Percentiles rank a stretch among this genome's conserved stretches.
Evolutionary conservation across 2,797 vertebrate species (phyloP).

Genomic region (Takifugu ocellatus): DNA sequence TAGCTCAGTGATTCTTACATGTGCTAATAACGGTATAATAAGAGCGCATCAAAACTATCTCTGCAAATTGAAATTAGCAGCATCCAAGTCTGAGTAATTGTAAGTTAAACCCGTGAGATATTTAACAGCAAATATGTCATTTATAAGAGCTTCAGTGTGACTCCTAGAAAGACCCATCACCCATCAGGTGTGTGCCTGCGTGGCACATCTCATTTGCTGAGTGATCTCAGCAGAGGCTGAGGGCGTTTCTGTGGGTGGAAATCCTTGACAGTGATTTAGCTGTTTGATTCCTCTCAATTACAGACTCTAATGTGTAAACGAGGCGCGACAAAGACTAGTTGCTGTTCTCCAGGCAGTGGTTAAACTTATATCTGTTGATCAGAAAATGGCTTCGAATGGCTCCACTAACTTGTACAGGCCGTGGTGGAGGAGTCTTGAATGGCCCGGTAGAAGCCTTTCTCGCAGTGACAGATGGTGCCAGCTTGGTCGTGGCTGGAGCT

Average conservation of each 20-base stretch:
- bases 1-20: too few relatives aligned
- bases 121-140: background rate
- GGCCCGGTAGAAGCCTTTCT: constrained; percentile 92
- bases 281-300: too few relatives aligned
- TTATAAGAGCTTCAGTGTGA: background rate
- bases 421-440: constrained; percentile 90
- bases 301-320: too few relatives aligned
- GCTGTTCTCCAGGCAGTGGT: too few relatives aligned
- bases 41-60: constrained; percentile 6
- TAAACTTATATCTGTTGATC: background rate
- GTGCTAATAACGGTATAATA: background rate
- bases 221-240: constrained; percentile 20
- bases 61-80: constrained; percentile 6
- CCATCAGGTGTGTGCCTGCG: too few relatives aligned
- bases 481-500: constrained; percentile 89
- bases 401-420: constrained; percentile 93
- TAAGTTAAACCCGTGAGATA: background rate
- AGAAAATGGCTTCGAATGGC: background rate
- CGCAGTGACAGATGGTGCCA: constrained; percentile 91
- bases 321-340: too few relatives aligned
- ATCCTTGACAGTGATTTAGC: background rate
- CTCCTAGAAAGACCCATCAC: too few relatives aligned
- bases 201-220: constrained; percentile 17
- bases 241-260: constrained; percentile 20
- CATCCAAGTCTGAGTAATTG: background rate